Conservation (phyloP, 2,113 vertebrate species). For the Nanger granti region DNA sequence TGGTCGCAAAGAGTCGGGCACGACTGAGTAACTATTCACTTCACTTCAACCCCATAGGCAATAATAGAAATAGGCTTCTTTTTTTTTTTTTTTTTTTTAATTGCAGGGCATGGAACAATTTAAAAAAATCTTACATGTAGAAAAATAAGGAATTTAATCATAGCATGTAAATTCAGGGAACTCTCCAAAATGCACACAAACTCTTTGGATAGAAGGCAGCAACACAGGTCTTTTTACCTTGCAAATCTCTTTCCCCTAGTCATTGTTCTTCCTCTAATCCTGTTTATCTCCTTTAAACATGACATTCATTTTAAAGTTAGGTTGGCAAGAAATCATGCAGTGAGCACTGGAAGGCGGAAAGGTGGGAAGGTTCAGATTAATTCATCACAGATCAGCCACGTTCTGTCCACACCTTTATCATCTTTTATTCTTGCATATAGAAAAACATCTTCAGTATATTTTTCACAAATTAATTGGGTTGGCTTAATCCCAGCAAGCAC, state of each 20-base stretch:
- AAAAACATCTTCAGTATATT: constrained; percentile 19
- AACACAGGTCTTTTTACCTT: not conserved
- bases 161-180: not conserved
- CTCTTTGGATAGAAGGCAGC: not conserved
- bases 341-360: not conserved
- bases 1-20: not conserved
- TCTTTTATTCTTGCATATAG: not conserved
- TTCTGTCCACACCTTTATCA: not conserved
- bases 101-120: not conserved
- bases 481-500: constrained; percentile 12
- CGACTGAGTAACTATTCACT: not conserved
- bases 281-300: not conserved
- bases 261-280: not conserved
- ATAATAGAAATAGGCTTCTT: not conserved
- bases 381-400: not conserved
- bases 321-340: not conserved
- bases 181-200: not conserved
- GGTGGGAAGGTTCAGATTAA: not conserved
- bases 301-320: not conserved
- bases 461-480: constrained; percentile 24
- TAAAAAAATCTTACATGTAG: not conserved
- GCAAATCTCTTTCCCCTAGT: not conserved
- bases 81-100: not conserved
- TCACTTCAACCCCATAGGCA: not conserved
- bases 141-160: not conserved